phyloP scores from a whole-genome alignment of 2,113 vertebrate species.

The Arizona elegans region DNA sequence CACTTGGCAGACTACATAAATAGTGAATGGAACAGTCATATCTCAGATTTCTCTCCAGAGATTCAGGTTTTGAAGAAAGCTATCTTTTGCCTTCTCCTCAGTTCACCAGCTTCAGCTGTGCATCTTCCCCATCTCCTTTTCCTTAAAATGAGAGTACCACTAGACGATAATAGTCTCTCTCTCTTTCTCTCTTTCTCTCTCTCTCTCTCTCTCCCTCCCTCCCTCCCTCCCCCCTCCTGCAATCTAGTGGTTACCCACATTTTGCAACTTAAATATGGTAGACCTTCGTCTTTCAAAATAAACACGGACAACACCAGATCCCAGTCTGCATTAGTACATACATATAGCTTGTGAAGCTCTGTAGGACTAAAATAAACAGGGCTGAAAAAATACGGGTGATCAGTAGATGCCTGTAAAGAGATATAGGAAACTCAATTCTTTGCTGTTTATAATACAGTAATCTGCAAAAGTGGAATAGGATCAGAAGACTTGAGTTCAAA shows the following conservation, averaged over 20 bases:
- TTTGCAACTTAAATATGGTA: background rate
- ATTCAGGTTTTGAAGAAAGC: background rate
- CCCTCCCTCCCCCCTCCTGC: background rate
- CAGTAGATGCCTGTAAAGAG: background rate
- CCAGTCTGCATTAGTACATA: background rate
- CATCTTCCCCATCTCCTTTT: background rate
- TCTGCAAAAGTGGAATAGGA: background rate
- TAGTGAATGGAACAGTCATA: background rate
- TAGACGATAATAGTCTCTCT: background rate
- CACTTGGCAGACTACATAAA: background rate
- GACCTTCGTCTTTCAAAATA: background rate
- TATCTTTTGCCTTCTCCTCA: background rate
- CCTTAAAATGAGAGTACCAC: background rate
- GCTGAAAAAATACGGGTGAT: background rate
- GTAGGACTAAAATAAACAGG: background rate
- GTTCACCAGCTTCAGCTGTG: background rate
- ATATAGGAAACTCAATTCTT: background rate
- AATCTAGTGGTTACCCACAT: background rate
- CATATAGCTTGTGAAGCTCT: background rate
- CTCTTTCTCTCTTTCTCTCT: background rate
- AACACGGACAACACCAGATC: background rate
- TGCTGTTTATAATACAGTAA: background rate
- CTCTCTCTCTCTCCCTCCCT: background rate
- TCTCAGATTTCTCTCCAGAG: background rate
- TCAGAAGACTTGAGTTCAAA: background rate